Conservation (phyloP, 2,113 vertebrate genomes). For the Trematomus loennbergii region DNA sequence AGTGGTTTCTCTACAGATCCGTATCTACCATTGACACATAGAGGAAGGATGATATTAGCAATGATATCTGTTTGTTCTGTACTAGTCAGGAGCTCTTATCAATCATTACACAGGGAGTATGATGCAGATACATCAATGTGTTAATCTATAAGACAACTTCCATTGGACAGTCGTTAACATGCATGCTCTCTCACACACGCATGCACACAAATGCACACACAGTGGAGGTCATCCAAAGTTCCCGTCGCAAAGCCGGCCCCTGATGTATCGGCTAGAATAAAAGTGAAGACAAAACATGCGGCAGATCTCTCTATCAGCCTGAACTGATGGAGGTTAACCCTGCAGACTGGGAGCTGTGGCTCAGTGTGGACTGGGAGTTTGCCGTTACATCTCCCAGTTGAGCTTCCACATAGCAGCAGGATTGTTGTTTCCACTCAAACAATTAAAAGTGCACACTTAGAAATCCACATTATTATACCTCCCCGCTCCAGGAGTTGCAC, state of each 20-base stretch:
- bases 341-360: conserved; percentile 40
- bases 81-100: conserved; percentile 10
- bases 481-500: conserved; percentile 60
- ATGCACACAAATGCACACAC: conserved; percentile 8
- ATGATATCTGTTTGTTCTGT: neutral
- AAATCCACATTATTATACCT: conserved; percentile 63
- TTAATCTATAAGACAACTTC: conserved; percentile 33
- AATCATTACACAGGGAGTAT: conserved; percentile 8
- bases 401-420: conserved; percentile 42
- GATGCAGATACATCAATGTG: conserved; percentile 30
- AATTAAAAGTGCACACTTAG: conserved; percentile 70
- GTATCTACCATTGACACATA: conserved; percentile 14
- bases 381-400: conserved; percentile 54
- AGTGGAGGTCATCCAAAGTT: conserved; percentile 42
- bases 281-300: conserved; percentile 37
- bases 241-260: conserved; percentile 12
- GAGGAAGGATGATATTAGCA: conserved; percentile 6
- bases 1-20: conserved; percentile 1
- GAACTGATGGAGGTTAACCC: conserved; percentile 45
- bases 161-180: conserved; percentile 22
- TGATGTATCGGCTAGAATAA: conserved; percentile 40
- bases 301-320: conserved; percentile 56
- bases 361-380: conserved; percentile 40
- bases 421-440: conserved; percentile 57
- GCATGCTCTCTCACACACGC: neutral